Evolutionary conservation across 2,113 vertebrate species (phyloP), one percentile per base, ranked within the genome.

Genomic region (Seriola rivoliana): DNA sequence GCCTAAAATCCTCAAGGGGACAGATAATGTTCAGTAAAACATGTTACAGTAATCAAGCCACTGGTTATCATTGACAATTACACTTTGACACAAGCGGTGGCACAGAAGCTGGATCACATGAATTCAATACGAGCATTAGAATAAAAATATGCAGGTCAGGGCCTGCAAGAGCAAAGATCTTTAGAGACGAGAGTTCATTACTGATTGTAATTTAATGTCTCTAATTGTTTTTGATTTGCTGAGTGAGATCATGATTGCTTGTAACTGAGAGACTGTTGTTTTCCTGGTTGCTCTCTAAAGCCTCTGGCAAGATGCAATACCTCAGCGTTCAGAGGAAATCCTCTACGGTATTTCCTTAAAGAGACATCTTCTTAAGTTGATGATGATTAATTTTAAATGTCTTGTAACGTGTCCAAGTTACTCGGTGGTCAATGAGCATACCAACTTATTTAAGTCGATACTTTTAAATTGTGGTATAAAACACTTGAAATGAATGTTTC

Each of bases 211-310:
- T 85, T 88, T 81, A 81, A 71, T 75, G 78, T 36, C 54, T 70
- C 44, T 76, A 74, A 90, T 76, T 80, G 75, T 64, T 87, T 86
- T 78, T 76, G 70, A 87, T 87, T 85, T 71, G 29, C 80, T 42
- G 52, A 78, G 81, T 32, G 46, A 75, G 75, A 71, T 70, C 40
- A 50, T 81, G 68, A 85, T 81, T 81, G 68, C 73, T 58, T 60
- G 29, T 81, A 86, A 89, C 58, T 88, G 32, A 84, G 76, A 68
- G 17, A 34, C 66, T 71, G 42, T 66, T 71, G 42, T 66, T 78
- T 69, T 81, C 62, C 62, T 59, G 34, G 64, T 64, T 81, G 59
- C 46, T 85, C 68, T 69, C 62, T 64, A 38, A 63, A 70, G 69
- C 73, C 71, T 64, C 25, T 67, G 70, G 64, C 57, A 79, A 68